phyloP scores from a whole-genome alignment of 1,140 invertebrate species.

The Copidosoma floridanum region DNA sequence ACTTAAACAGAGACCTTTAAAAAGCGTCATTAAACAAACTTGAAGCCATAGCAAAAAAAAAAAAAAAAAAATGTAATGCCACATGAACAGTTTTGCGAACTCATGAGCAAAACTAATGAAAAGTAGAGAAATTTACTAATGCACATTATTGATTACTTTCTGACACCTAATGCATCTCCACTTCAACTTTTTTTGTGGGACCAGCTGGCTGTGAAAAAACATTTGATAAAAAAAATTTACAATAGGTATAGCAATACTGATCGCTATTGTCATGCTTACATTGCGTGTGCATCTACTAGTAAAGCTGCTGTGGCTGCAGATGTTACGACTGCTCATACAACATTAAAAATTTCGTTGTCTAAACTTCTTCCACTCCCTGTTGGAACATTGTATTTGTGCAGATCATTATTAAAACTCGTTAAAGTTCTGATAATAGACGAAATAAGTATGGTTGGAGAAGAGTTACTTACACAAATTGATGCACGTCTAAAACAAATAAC shows the following conservation, averaged over 20 bases:
- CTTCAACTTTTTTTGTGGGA: conserved; percentile 40
- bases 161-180: conserved; percentile 26
- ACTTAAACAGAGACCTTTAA: conserved; percentile 11
- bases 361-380: not conserved
- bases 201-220: conserved; percentile 40
- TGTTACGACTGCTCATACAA: conserved; percentile 34
- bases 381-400: not conserved
- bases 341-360: not conserved
- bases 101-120: conserved; percentile 32
- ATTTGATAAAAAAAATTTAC: conserved; percentile 38
- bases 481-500: not conserved
- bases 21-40: conserved; percentile 24
- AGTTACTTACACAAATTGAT: not conserved
- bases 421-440: not conserved
- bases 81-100: conserved; percentile 3
- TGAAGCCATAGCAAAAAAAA: conserved; percentile 30
- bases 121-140: conserved; percentile 36
- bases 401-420: not conserved
- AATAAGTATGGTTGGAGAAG: not conserved
- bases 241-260: conserved; percentile 10
- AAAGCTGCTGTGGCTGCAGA: too few relatives aligned
- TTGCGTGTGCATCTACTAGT: conserved; percentile 41
- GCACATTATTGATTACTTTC: conserved; percentile 1
- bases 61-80: conserved; percentile 19
- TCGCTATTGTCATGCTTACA: conserved; percentile 32